Percentiles rank a stretch among this genome's conserved stretches.
Evolutionary conservation across 53 echinoderm and acorn worm genomes (phyloP).

Genomic region (Glandiceps talaboti): DNA sequence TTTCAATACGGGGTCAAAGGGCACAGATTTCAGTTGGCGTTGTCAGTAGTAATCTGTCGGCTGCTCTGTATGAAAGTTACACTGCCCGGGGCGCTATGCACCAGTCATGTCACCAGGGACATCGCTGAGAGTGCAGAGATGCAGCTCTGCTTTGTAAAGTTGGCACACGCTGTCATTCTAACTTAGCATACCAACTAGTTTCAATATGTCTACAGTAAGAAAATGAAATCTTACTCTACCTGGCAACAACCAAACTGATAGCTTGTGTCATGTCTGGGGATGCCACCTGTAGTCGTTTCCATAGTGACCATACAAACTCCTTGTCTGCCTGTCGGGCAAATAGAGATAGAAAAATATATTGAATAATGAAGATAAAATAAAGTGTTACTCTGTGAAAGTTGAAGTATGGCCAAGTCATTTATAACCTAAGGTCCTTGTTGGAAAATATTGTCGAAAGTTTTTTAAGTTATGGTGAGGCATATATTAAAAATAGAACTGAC

Average conservation of each 20-base stretch:
- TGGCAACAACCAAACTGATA: constrained; percentile 83
- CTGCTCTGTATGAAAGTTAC: neutral
- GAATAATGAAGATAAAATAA: neutral
- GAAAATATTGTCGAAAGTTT: too few relatives aligned
- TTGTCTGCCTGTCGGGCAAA: constrained; percentile 68
- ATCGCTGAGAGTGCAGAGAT: neutral
- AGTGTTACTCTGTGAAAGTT: neutral
- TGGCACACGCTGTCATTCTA: neutral
- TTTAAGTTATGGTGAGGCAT: too few relatives aligned
- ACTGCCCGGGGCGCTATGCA: neutral
- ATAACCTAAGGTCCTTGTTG: too few relatives aligned
- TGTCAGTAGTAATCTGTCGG: neutral
- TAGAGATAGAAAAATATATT: neutral
- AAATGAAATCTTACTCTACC: constrained; percentile 21
- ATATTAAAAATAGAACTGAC: too few relatives aligned
- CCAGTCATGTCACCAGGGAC: neutral
- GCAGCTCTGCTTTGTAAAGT: neutral
- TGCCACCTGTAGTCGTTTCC: constrained; percentile 94
- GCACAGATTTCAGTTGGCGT: neutral
- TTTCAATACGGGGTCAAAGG: neutral
- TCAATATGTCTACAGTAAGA: neutral
- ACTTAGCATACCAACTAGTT: neutral
- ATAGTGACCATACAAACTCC: constrained; percentile 99
- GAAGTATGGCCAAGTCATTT: too few relatives aligned
- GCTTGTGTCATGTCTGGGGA: constrained; percentile 90